phyloP scores from a whole-genome alignment of 2,113 vertebrate species.

The Anhinga anhinga region DNA sequence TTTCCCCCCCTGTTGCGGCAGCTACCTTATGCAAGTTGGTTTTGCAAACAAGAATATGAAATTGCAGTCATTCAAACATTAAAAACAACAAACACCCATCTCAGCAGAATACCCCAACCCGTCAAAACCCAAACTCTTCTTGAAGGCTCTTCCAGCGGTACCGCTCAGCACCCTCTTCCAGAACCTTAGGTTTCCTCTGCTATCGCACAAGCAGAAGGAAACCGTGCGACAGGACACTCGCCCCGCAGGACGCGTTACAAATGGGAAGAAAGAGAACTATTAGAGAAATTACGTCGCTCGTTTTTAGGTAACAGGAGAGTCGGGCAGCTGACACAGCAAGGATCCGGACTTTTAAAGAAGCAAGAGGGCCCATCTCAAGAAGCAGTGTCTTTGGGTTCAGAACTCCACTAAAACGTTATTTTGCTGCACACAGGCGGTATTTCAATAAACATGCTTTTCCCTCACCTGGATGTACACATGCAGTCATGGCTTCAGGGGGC shows the following conservation, averaged over 20 bases:
- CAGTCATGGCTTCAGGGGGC: neutral
- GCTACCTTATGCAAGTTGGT: neutral
- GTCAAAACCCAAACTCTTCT: neutral
- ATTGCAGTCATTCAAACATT: neutral
- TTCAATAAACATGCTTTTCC: neutral
- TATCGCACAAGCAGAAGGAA: neutral
- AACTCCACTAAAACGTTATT: neutral
- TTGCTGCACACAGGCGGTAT: neutral
- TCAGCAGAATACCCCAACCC: accelerated
- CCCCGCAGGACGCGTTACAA: too few species aligned
- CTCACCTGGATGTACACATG: neutral
- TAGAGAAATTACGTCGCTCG: neutral
- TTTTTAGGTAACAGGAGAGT: neutral
- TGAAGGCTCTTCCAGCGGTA: too few species aligned
- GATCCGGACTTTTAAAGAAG: neutral
- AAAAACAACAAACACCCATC: accelerated
- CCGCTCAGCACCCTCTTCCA: neutral
- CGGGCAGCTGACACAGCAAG: neutral
- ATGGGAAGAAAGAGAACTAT: neutral
- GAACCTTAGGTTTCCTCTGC: too few species aligned
- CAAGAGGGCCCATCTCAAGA: neutral
- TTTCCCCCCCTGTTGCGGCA: too few species aligned
- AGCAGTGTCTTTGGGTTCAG: neutral
- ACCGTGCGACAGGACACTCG: neutral
- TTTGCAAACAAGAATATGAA: neutral